Evolutionary conservation across 2,888 invertebrate genomes (phyloP).

Genomic region (Mantis religiosa): DNA sequence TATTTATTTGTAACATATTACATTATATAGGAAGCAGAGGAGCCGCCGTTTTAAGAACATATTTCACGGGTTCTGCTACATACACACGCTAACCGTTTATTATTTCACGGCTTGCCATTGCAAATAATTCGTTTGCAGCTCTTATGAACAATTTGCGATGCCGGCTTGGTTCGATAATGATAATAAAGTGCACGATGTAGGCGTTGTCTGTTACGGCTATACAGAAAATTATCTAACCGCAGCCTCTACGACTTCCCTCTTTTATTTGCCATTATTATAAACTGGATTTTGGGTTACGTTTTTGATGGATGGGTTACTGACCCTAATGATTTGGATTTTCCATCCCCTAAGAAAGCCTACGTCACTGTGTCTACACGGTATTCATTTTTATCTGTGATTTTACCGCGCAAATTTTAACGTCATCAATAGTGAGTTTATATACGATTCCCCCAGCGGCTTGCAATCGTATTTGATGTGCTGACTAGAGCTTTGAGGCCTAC

Average conservation of each 20-base stretch:
- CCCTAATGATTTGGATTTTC: no score
- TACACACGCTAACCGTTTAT: not conserved
- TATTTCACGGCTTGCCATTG: not conserved
- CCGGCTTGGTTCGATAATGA: not conserved
- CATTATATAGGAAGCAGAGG: not conserved
- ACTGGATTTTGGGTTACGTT: no score
- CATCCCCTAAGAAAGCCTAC: no score
- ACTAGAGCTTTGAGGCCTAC: no score
- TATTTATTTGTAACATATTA: not conserved
- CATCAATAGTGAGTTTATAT: no score
- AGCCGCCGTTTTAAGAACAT: not conserved
- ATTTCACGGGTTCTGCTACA: not conserved
- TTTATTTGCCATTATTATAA: not conserved
- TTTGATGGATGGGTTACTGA: no score
- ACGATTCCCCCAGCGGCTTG: no score
- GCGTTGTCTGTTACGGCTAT: not conserved
- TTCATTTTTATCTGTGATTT: no score
- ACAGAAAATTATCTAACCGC: not conserved
- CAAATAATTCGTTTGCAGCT: not conserved
- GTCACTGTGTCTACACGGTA: no score
- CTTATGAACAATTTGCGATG: not conserved
- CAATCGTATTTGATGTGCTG: no score
- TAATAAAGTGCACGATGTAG: not conserved
- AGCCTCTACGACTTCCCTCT: no score
- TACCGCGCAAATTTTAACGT: no score